A percentile compares a stretch with the other conserved stretches of the same genome.
These are phyloP conservation scores for Rhorus exstirpatorius DNA, from an alignment of 2,888 invertebrate genomes.

Conservation along the genomic window DNA sequence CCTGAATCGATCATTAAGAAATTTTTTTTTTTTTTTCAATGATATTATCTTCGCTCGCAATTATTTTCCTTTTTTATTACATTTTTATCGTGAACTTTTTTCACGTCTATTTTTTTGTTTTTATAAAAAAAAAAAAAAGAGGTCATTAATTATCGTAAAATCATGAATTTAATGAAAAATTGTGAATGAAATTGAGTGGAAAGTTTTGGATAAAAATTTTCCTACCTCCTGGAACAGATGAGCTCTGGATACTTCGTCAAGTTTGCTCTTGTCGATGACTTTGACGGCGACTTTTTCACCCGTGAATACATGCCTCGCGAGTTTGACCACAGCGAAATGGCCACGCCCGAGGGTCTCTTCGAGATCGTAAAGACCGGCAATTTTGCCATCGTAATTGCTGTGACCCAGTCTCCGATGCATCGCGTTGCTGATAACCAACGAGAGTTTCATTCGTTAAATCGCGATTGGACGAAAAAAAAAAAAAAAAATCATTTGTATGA, in stretches of 20 bases:
- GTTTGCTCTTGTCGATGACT: slow-evolving; percentile 99
- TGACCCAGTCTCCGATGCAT: slow-evolving; percentile 83
- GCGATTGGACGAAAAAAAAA: slow-evolving; percentile 2
- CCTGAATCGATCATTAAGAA: slow-evolving; percentile 86
- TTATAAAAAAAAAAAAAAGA: no score
- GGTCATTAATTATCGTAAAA: no score
- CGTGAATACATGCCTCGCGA: slow-evolving; percentile 99
- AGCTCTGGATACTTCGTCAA: slow-evolving; percentile 97
- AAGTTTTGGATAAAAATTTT: neutral
- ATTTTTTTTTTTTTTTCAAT: slow-evolving; percentile 40
- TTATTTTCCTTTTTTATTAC: slow-evolving; percentile 18
- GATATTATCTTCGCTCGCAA: no score
- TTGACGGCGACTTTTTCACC: slow-evolving; percentile 99
- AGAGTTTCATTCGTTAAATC: neutral
- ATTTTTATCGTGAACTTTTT: neutral
- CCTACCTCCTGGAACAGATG: slow-evolving; percentile 98
- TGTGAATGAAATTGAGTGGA: neutral
- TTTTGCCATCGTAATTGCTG: slow-evolving; percentile 93
- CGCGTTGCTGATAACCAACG: slow-evolving; percentile 67
- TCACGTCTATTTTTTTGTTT: no score
- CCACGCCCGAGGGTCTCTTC: slow-evolving; percentile 99
- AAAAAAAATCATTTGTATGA: neutral
- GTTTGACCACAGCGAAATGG: slow-evolving; percentile 99
- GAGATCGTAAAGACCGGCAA: slow-evolving; percentile 98
- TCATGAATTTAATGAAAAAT: no score